Percentiles rank a stretch among this genome's conserved stretches.
phyloP scores from a whole-genome alignment of 2,888 invertebrate species.

The Drosophila meridionalis region DNA sequence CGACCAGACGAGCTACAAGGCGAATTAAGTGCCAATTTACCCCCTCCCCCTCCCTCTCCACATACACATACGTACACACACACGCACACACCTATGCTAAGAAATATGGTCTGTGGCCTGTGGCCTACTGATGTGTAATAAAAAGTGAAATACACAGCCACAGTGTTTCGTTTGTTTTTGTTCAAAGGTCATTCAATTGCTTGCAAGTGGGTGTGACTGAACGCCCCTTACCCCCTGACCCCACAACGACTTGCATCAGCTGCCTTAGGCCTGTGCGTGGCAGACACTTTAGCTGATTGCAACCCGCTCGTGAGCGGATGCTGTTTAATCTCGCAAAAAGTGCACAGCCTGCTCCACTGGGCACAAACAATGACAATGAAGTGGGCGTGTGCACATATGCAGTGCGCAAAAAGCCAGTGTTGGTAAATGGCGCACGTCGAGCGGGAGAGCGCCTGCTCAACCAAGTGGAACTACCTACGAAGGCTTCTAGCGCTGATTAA shows the following conservation, averaged over 20 bases:
- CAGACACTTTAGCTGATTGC: slow-evolving; percentile 74
- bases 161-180: slow-evolving; percentile 20
- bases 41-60: no score
- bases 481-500: slow-evolving; percentile 74
- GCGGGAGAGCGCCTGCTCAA: slow-evolving; percentile 32
- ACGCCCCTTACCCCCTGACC: neutral
- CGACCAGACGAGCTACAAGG: slow-evolving; percentile 7
- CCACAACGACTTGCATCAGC: neutral
- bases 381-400: slow-evolving; percentile 37
- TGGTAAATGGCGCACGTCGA: slow-evolving; percentile 59
- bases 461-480: slow-evolving; percentile 53
- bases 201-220: slow-evolving; percentile 30
- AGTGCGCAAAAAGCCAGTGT: slow-evolving; percentile 45
- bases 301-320: slow-evolving; percentile 18
- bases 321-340: slow-evolving; percentile 68
- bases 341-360: slow-evolving; percentile 60
- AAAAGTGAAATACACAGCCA: slow-evolving; percentile 34
- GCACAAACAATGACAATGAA: slow-evolving; percentile 60
- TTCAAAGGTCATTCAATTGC: slow-evolving; percentile 25
- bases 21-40: slow-evolving; percentile 7
- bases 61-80: neutral
- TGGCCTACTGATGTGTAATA: slow-evolving; percentile 38
- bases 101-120: slow-evolving; percentile 20
- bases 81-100: neutral
- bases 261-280: neutral